Evolutionary conservation across 2,797 vertebrate species (phyloP).

Genomic region (Anguilla obscura): DNA sequence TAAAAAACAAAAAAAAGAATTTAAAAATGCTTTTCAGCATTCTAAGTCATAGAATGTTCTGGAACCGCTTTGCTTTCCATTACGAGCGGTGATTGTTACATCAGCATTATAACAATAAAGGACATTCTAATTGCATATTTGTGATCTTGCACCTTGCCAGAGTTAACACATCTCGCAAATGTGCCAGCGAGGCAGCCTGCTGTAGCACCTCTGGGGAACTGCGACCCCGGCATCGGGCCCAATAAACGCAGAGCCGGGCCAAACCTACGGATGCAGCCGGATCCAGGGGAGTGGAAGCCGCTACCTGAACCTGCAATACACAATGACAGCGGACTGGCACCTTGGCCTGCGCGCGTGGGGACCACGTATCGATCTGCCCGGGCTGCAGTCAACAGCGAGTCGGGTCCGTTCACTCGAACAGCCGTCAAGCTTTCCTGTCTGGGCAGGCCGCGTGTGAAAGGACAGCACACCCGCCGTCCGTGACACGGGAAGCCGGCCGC

Average conservation of each 20-base stretch:
- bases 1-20: no score
- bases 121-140: no score
- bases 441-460: neutral
- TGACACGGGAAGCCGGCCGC: neutral
- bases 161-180: neutral
- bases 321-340: constrained; percentile 39
- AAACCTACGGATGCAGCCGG: neutral
- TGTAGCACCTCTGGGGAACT: neutral
- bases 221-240: neutral
- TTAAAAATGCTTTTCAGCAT: no score
- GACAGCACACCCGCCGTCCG: neutral
- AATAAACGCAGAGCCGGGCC: neutral
- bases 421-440: constrained; percentile 45
- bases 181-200: neutral
- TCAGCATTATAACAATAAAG: no score
- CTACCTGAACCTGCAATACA: constrained; percentile 47
- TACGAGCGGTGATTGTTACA: no score
- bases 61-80: no score
- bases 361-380: constrained; percentile 59
- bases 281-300: constrained; percentile 21
- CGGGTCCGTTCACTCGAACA: constrained; percentile 64
- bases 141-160: no score
- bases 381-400: constrained; percentile 61
- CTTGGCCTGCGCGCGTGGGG: constrained; percentile 44
- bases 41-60: no score